Evolutionary conservation across 2,113 vertebrate genomes (phyloP), one percentile per base, ranked within the genome.

Genomic region (Misgurnus mizolepis): DNA sequence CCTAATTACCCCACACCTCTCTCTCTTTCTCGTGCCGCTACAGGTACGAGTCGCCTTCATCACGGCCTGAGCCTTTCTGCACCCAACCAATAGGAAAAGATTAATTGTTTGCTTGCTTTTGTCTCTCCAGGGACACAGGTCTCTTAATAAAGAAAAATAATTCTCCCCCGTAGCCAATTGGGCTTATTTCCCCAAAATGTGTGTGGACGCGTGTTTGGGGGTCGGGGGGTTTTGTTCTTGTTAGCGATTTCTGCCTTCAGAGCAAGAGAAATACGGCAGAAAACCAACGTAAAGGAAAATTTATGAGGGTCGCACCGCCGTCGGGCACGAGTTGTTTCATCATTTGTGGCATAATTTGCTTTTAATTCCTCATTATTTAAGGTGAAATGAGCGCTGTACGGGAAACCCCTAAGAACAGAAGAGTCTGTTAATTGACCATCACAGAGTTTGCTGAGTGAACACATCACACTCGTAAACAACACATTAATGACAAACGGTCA

Each of bases 61-160:
- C 88, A 87, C 89, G 88, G 91, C 90, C 91, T 83, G 88, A 88
- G 91, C 90, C 92, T 90, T 92, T 93, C 90, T 70, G 76, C 80
- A 94, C 92, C 69, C 67, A 93, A 93, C 93, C 94, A 94, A 94
- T 93, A 94, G 93, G 93, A 91, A 94, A 96, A 96, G 97, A 98
- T 98, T 98, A 98, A 98, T 98, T 95, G 96, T 97, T 96, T 95
- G 95, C 93, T 96, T 90, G 96, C 94, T 93, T 95, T 94, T 92
- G 88, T 83, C 92, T 96, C 95, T 95, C 92, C 86, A 91, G 94
- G 95, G 95, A 96, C 94, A 92, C 89, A 87, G 89, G 93, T 94
- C 92, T 92, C 94, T 96, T 98, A 97, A 98, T 97, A 97, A 96
- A 97, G 96, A 98, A 98, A 98, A 97, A 97, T 96, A 98, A 97